Conservation (phyloP, 2,888 invertebrate genomes). For the Chorisops tibialis region DNA sequence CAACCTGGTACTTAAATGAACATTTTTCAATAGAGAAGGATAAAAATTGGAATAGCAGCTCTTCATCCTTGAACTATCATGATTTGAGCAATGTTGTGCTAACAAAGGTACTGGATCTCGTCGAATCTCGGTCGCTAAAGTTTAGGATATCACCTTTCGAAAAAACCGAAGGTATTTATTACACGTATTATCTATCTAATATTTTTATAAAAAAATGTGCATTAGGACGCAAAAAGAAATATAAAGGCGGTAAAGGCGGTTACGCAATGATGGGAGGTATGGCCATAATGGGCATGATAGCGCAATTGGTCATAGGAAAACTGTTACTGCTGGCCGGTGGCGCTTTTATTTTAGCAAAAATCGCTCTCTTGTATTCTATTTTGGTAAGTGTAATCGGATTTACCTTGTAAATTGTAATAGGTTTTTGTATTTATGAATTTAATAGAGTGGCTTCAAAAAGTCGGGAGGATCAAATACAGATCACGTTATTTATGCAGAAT, state of each 20-base stretch:
- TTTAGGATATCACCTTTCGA: conserved; percentile 34
- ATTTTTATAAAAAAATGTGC: too few species aligned
- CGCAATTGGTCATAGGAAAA: conserved; percentile 65
- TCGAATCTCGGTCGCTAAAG: conserved; percentile 51
- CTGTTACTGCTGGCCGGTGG: conserved; percentile 66
- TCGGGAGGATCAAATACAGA: conserved; percentile 53
- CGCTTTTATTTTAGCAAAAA: conserved; percentile 64
- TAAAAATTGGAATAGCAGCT: conserved; percentile 24
- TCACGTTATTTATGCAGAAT: conserved; percentile 58
- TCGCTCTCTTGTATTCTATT: conserved; percentile 60
- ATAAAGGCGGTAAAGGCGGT: conserved; percentile 51
- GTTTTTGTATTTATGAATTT: neutral
- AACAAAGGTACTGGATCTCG: conserved; percentile 50
- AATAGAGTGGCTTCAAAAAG: conserved; percentile 62
- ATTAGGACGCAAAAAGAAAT: conserved; percentile 58
- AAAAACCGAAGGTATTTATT: neutral
- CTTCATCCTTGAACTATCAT: conserved; percentile 28
- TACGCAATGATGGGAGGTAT: conserved; percentile 61
- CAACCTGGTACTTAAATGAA: conserved; percentile 46
- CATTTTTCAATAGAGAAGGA: conserved; percentile 43
- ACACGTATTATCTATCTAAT: too few species aligned
- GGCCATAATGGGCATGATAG: conserved; percentile 62
- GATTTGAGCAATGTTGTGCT: conserved; percentile 42
- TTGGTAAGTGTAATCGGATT: conserved; percentile 53
- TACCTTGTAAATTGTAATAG: neutral